Evolutionary conservation across 1,140 invertebrate species (phyloP), one percentile per base, ranked within the genome.

Genomic region (Leptinotarsa undecemlineata): DNA sequence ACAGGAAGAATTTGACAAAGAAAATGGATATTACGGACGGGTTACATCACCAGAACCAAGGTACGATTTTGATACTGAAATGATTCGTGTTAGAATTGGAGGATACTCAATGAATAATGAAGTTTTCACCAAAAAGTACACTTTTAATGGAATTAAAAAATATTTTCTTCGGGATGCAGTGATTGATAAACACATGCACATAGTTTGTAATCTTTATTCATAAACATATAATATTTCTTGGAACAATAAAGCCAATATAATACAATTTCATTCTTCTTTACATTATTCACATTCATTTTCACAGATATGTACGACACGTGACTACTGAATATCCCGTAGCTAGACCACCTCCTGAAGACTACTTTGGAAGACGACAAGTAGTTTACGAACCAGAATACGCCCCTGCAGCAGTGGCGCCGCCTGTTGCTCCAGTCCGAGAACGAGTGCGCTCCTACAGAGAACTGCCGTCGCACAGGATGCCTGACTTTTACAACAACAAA

Each of bases 1-100:
- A 51, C 93, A 92, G 80, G 92, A 96, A 78, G 96, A 97, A 80
- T 88, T 95, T 57, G 96, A 98, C 82, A 94, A 96, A 77, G 96
- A 98, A 84, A 94, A 94, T 80, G 92, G 92, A 74, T 93, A 94
- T 82, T 94, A 92, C 82, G 89, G 91, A 3, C 87, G 92, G 79
- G 76, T 79, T 19, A 85, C 86, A 47, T 85, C 84, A 20, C 84
- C 84, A n/a, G 84, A 85, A 76, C 83, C 84, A 33, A 79, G 83
- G 79, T 83, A 63, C 2, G 19, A 42, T 42, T 42, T 42, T 42
- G 11, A 42, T 8, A 42, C 33, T 42, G 33, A 42, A 42, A 42
- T 33, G 33, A 42, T 42, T 42, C 33, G 2, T 42, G 8, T 11
- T 42, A 42, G 8, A 42, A 42, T 42, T 42, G 33, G 33, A 42